A percentile compares a stretch with the other conserved stretches of the same genome.
phyloP scores from a whole-genome alignment of 2,888 invertebrate genomes.

The Volucella bombylans region DNA sequence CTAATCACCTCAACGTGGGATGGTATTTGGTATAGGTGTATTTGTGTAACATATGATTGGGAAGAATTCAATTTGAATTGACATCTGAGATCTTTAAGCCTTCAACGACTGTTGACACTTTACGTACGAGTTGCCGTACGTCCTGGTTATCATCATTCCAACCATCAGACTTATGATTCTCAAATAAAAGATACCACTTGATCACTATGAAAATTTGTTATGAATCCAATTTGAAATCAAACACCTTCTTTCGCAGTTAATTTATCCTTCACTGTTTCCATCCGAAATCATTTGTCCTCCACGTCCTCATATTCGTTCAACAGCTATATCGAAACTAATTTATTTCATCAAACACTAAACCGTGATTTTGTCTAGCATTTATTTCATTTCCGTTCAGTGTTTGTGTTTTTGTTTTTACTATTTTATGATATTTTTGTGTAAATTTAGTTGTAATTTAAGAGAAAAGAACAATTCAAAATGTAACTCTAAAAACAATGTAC shows the following conservation, averaged over 20 bases:
- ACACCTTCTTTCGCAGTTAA: not conserved
- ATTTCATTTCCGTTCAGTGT: slow-evolving; percentile 41
- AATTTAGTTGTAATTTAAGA: not conserved
- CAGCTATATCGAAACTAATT: slow-evolving; percentile 42
- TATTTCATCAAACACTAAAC: slow-evolving; percentile 39
- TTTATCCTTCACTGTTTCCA: too few relatives aligned
- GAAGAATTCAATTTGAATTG: too few relatives aligned
- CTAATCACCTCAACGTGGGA: too few relatives aligned
- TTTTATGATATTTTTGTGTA: slow-evolving; percentile 11
- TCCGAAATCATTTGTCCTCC: slow-evolving; percentile 13
- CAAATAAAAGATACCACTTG: too few relatives aligned
- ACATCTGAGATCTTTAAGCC: too few relatives aligned
- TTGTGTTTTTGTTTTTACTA: slow-evolving; percentile 34
- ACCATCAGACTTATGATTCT: too few relatives aligned
- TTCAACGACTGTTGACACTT: too few relatives aligned
- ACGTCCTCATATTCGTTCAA: slow-evolving; percentile 11
- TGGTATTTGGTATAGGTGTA: too few relatives aligned
- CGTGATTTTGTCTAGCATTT: slow-evolving; percentile 60
- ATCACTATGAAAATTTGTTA: not conserved
- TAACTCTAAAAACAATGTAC: slow-evolving; percentile 61
- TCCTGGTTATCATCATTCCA: too few relatives aligned
- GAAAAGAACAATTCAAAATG: not conserved
- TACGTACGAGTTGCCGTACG: too few relatives aligned
- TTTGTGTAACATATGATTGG: too few relatives aligned
- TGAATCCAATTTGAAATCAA: not conserved